Base-by-base conservation (phyloP, 2,888 invertebrate species). In the Campaea margaritaria region DNA sequence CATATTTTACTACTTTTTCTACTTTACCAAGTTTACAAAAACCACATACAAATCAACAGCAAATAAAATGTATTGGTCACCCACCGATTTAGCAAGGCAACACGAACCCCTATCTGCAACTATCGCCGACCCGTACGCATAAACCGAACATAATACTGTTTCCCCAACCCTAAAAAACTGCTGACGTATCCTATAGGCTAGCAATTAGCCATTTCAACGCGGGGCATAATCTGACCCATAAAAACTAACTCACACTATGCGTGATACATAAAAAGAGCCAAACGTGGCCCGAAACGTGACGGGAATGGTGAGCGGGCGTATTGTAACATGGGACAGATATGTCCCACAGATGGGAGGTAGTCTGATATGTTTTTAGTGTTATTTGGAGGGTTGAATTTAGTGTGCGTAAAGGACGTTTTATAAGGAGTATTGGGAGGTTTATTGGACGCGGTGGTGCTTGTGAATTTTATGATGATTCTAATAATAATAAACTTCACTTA, bases 191-290 rank as follows among this genome's bases (percentile, higher is more conserved):
- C 65, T 59, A 63, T 67, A 65, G 47, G 47, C 50, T 58, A 51
- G 59, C 72, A 70, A 73, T 75, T 74, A 75, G 67, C 69, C 63
- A 52, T 62, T 69, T 67, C 65, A 61, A 54, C 60, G 60, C 60
- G 65, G 64, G 62, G 55, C 65, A 69, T 73, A 72, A 75, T 73
- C 74, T 74, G 69, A 41, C 62, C 69, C 70, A 74, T 75, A 74
- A 75, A 74, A 71, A 66, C 69, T 67, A 67, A 70, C 68, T 73
- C 65, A 44, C 59, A 64, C 68, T 65, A 64, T 67, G 67, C 65
- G 68, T 62, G 63, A 66, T 69, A 68, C 69, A 67, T 70, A 67
- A 65, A 69, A 69, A 72, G 64, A 58, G 54, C 60, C 62, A 54
- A 55, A 68, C 63, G 62, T 61, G 55, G 61, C 36, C 60, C 62